Evolutionary conservation across 2,888 invertebrate species (phyloP).

Genomic region (Tenthredo livida): DNA sequence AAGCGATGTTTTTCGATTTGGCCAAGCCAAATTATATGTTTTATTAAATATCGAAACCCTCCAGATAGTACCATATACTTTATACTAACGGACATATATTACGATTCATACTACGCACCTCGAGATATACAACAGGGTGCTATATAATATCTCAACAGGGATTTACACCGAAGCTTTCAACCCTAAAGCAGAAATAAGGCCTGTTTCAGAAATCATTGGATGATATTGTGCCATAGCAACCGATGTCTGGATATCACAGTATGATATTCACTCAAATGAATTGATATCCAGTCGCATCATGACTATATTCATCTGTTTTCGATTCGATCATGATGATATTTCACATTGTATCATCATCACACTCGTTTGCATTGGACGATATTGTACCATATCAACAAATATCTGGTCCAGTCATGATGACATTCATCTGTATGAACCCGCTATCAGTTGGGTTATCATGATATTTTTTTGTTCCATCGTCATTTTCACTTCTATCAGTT

Average conservation of each 20-base stretch:
- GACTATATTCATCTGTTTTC: background rate
- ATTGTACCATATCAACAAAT: too few species aligned
- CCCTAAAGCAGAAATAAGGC: background rate
- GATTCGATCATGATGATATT: background rate
- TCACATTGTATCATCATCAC: background rate
- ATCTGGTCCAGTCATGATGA: background rate
- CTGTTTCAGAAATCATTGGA: background rate
- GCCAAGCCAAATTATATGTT: slow-evolving; percentile 38
- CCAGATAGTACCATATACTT: background rate
- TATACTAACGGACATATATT: background rate
- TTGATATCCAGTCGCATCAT: background rate
- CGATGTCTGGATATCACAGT: background rate
- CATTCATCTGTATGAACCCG: background rate
- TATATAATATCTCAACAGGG: background rate
- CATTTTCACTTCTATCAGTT: background rate
- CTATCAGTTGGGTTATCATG: background rate
- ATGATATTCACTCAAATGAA: background rate
- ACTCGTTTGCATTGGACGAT: background rate
- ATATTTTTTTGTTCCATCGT: background rate
- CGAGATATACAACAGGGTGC: background rate
- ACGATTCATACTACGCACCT: background rate
- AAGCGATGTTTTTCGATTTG: slow-evolving; percentile 45
- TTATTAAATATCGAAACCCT: slow-evolving; percentile 50
- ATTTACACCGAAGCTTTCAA: background rate
- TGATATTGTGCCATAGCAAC: background rate